Base-by-base conservation (phyloP, 2,888 invertebrate species). In the Ligdia adustata region DNA sequence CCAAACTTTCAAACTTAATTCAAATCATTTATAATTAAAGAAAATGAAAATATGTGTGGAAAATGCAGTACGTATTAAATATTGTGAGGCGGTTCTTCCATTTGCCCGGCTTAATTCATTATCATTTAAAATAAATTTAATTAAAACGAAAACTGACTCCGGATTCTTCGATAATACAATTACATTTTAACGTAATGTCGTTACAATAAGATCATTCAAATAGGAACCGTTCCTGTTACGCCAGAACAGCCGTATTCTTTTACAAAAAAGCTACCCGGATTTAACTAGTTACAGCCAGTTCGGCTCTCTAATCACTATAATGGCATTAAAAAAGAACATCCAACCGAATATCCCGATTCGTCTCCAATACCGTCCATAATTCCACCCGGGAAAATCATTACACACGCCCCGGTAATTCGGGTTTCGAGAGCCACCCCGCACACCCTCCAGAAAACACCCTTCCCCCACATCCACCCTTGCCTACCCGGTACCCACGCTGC, bases 351-450 rank as follows among this genome's bases (percentile, higher is more conserved):
- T 74, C 75, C 69, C 77, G 74, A 77, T 79, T 72, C 76, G 71
- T 72, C 79, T 78, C 77, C 86, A 75, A 88, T 89, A 81, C 81
- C 79, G 75, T 75, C 79, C 80, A 85, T 87, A 85, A 86, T 87
- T 87, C 82, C 80, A 75, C 64, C 80, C 82, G 82, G 89, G 88
- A 84, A 89, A 90, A 89, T 90, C 89, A 89, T 90, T 90, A 90
- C 86, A 85, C 76, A 87, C 88, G 90, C 86, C 83, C 83, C 78
- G 87, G 85, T 86, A 86, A 89, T 88, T 89, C 86, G 85, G 87
- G 83, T 87, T 87, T 82, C 80, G 85, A 85, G 82, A 78, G 74
- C 72, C 73, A 74, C 73, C 50, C 50, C 38, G 22, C 47, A 57
- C 33, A 41, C 45, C 50, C 56, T 59, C 62, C 49, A 65, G 44